Evolutionary conservation across 2,797 vertebrate genomes (phyloP), one percentile per base, ranked within the genome.

Genomic region (Falco naumanni): DNA sequence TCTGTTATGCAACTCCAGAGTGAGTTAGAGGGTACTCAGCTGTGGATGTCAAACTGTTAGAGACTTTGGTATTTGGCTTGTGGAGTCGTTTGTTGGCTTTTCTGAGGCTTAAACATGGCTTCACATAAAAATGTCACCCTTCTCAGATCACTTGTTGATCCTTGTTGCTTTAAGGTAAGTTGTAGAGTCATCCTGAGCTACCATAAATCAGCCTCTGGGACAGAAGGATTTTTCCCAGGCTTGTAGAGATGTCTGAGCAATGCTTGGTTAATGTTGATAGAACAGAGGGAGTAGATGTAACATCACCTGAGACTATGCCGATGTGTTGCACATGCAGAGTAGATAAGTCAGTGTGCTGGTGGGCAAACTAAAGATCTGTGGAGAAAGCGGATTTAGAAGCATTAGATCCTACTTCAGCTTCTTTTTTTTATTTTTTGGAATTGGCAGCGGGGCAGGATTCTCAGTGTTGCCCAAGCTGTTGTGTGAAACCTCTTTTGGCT

Each of bases 241-340:
- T 65, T 26, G 22, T 9, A 19, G 28, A 47, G 64, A 20, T 60
- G 64, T 41, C 64, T 43, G 60, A 28, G 9, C 20, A 48, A 68
- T 21, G 34, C 48, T 54, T 4, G 19, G 19, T 21, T 21, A 7
- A 1, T 29, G 68, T 17, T 66, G 75, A 6, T 18, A 8, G 65
- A 28, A 45, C 2, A n/a, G 53, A 77, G 39, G 65, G 17, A 39
- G 63, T 3, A 5, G 22, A 3, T 18, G 24, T 20, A n/a, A 2
- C 33, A 12, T 43, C 3, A 5, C 10, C 54, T 15, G 54, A 17
- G 17, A 11, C 51, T 54, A 1, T n/a, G 45, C 65, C 71, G 26
- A 4, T 20, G 20, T 45, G 6, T 3, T 45, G 76, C 60, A 20
- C 0, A 0, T 10, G 39, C 63, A 28, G 22, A 24, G 9, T 16